Conservation (phyloP, 1,140 invertebrate genomes). For the Neodiprion lecontei region DNA sequence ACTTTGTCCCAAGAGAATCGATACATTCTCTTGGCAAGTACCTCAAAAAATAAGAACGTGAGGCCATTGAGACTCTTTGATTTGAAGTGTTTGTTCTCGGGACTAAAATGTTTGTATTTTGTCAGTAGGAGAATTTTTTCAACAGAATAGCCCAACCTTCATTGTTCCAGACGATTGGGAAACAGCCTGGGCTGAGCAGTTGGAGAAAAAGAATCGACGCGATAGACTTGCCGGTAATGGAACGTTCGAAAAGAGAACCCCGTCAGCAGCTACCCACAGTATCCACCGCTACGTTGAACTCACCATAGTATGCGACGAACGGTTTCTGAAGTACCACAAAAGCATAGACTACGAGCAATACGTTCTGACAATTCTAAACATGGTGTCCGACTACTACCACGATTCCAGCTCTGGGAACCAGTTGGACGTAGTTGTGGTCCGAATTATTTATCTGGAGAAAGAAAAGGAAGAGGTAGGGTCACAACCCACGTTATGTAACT, state of each 20-base stretch:
- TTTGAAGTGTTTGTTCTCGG: too few relatives aligned
- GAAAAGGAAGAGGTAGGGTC: conserved; percentile 58
- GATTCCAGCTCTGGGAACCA: conserved; percentile 71
- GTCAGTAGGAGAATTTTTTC: too few relatives aligned
- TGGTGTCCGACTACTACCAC: conserved; percentile 72
- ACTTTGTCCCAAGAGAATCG: too few relatives aligned
- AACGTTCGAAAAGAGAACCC: conserved; percentile 12
- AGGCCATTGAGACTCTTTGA: too few relatives aligned
- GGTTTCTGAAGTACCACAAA: conserved; percentile 71
- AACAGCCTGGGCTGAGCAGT: conserved; percentile 55
- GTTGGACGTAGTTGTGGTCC: conserved; percentile 72
- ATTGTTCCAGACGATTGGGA: conserved; percentile 51
- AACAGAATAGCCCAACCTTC: too few relatives aligned
- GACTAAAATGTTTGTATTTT: too few relatives aligned
- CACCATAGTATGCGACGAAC: conserved; percentile 70
- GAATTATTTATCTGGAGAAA: conserved; percentile 65
- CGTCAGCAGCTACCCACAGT: conserved; percentile 40
- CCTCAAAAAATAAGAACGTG: too few relatives aligned
- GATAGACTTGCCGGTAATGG: conserved; percentile 30
- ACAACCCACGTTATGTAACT: too few relatives aligned
- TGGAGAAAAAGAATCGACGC: conserved; percentile 42
- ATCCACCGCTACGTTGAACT: conserved; percentile 68
- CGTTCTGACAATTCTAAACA: conserved; percentile 76
- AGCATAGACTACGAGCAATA: conserved; percentile 70
- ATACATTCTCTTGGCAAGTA: too few relatives aligned